Percentiles rank a stretch among this genome's conserved stretches.
phyloP scores from a whole-genome alignment of 2,113 vertebrate genomes.

The Spizaetus ornatus region DNA sequence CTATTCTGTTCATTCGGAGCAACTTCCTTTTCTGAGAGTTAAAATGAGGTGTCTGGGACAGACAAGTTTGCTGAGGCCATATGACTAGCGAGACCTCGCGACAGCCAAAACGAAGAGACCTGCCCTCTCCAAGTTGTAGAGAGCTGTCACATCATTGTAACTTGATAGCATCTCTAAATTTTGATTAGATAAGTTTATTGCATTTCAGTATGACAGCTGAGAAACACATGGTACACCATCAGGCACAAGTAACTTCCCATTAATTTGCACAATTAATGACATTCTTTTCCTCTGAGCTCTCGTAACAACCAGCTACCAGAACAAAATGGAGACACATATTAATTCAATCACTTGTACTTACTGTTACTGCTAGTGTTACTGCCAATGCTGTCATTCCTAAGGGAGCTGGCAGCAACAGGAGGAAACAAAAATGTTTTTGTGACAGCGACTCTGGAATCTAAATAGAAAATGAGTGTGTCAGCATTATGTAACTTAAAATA shows the following conservation, averaged over 20 bases:
- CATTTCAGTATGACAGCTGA: conserved; percentile 22
- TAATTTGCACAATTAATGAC: conserved; percentile 52
- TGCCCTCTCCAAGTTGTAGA: not conserved
- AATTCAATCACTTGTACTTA: conserved; percentile 72
- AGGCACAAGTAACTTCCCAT: conserved; percentile 28
- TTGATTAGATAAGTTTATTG: conserved; percentile 2
- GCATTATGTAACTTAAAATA: conserved; percentile 55
- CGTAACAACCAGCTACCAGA: conserved; percentile 57
- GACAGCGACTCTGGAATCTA: conserved; percentile 80
- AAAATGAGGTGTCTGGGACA: not conserved
- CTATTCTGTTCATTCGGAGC: not conserved
- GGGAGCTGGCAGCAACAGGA: conserved; percentile 81
- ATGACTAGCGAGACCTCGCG: not conserved
- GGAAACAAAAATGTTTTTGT: conserved; percentile 80
- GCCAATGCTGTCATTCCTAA: conserved; percentile 80
- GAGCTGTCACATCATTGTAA: conserved; percentile 7
- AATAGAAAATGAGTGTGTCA: conserved; percentile 74
- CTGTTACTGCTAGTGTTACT: conserved; percentile 77
- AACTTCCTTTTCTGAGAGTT: not conserved
- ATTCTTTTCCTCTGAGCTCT: conserved; percentile 35
- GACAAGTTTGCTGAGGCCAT: not conserved
- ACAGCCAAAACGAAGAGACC: not conserved
- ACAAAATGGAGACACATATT: conserved; percentile 63
- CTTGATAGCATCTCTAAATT: not conserved
- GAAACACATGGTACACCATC: conserved; percentile 52